A percentile compares a stretch with the other conserved stretches of the same genome.
Evolutionary conservation across 2,113 vertebrate genomes (phyloP).

Genomic region (Panthera uncia): DNA sequence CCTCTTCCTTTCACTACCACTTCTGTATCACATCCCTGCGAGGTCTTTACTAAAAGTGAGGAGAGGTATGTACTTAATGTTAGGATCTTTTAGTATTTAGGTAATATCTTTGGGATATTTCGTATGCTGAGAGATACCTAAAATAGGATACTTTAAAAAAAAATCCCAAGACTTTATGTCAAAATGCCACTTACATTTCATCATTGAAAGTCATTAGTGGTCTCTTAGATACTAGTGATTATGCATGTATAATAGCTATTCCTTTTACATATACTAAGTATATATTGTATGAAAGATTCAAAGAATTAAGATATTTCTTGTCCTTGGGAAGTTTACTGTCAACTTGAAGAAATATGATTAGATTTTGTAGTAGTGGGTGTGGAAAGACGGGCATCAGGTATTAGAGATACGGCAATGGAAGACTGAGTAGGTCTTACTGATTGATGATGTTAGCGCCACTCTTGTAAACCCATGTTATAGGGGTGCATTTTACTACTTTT

Average conservation of each 20-base stretch:
- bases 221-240: neutral
- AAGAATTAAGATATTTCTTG: neutral
- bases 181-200: slow-evolving; percentile 23
- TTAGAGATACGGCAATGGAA: slow-evolving; percentile 28
- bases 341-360: neutral
- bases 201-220: neutral
- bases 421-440: neutral
- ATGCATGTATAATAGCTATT: neutral
- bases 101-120: neutral
- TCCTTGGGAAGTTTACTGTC: neutral
- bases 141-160: neutral
- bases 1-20: neutral
- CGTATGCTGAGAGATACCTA: neutral
- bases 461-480: neutral
- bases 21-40: neutral
- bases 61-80: neutral
- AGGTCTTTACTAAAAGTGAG: neutral
- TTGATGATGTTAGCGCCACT: neutral
- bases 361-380: neutral
- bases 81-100: neutral
- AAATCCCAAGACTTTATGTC: neutral
- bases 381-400: neutral
- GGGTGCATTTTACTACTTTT: neutral
- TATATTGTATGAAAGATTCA: neutral
- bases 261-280: neutral